These are phyloP conservation scores for Paramuricea clavata DNA, from an alignment of 92 coral and sea anemone genomes.

Conservation along the genomic window DNA sequence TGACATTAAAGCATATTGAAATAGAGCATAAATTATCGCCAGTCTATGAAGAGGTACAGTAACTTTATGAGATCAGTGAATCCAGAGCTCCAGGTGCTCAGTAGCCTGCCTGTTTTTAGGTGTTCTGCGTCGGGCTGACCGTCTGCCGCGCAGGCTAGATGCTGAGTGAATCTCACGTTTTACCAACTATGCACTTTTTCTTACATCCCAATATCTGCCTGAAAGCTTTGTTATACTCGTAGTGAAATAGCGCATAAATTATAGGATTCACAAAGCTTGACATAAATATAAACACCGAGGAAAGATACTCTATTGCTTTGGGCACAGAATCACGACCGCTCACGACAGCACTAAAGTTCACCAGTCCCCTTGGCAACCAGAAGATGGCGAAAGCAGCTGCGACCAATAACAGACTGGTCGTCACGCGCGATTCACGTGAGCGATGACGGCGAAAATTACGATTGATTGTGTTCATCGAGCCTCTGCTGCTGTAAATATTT, in stretches of 20 bases:
- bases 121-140: no score
- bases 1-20: no score
- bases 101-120: no score
- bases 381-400: slow-evolving; percentile 89
- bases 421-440: slow-evolving; percentile 85
- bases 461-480: slow-evolving; percentile 3
- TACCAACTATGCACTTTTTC: neutral
- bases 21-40: no score
- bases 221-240: slow-evolving; percentile 89
- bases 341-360: slow-evolving; percentile 92
- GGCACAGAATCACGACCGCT: slow-evolving; percentile 88
- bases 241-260: slow-evolving; percentile 88
- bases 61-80: no score
- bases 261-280: slow-evolving; percentile 92
- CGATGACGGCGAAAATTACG: slow-evolving; percentile 41
- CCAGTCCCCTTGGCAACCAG: slow-evolving; percentile 96
- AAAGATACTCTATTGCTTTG: slow-evolving; percentile 81
- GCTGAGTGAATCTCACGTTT: neutral
- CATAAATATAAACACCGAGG: slow-evolving; percentile 89
- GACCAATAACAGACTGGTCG: slow-evolving; percentile 84
- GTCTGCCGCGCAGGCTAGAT: neutral
- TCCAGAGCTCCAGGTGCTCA: no score
- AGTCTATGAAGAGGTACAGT: no score
- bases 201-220: slow-evolving; percentile 74
- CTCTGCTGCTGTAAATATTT: neutral